Evolutionary conservation across 2,888 invertebrate genomes (phyloP).

Genomic region (Rotaria sp.): DNA sequence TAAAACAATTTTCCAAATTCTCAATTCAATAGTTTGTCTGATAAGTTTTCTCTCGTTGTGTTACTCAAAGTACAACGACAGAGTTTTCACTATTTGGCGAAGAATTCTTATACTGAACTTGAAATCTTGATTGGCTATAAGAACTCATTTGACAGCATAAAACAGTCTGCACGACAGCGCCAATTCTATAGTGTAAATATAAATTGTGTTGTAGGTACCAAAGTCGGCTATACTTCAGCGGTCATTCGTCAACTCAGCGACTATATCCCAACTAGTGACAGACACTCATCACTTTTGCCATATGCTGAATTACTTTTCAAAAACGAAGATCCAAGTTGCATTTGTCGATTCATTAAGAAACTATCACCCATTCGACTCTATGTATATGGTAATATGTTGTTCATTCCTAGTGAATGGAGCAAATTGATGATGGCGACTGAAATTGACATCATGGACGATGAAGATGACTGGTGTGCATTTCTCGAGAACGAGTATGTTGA

Average conservation of each 20-base stretch:
- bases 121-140: too few species aligned
- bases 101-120: too few species aligned
- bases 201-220: not conserved
- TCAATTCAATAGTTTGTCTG: too few species aligned
- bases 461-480: slow-evolving; percentile 17
- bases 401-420: not conserved
- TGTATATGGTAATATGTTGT: not conserved
- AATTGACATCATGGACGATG: not conserved
- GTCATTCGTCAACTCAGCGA: not conserved
- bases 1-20: too few species aligned
- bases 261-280: not conserved
- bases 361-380: not conserved
- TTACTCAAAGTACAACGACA: too few species aligned
- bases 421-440: not conserved
- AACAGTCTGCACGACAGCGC: too few species aligned
- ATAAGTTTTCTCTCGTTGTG: too few species aligned
- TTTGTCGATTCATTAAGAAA: not conserved
- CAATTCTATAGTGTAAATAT: too few species aligned
- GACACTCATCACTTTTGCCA: not conserved
- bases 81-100: too few species aligned
- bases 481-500: not conserved
- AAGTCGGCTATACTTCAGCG: not conserved
- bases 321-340: not conserved
- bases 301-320: not conserved
- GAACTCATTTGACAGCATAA: too few species aligned